Percentiles rank a stretch among this genome's conserved stretches.
phyloP scores from a whole-genome alignment of 2,797 vertebrate genomes.

The Manis crassicaudata region DNA sequence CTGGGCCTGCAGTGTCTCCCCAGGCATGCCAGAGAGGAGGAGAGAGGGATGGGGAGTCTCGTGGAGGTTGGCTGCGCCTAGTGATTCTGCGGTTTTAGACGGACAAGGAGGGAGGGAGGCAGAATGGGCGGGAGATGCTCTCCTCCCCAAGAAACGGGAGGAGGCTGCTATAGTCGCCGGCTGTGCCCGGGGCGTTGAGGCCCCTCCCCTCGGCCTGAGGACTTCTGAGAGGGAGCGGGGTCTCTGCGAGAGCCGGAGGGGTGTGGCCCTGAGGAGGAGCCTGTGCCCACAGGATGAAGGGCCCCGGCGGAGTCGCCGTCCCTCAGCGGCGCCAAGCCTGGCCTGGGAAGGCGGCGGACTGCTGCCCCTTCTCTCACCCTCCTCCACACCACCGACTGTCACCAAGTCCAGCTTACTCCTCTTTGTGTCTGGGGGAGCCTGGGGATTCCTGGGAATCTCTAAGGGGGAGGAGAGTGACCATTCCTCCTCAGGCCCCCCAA shows the following conservation, averaged over 20 bases:
- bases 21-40: not conserved
- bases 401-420: not conserved
- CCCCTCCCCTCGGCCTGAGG: not conserved
- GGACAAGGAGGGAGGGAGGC: not conserved
- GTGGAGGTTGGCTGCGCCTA: not conserved
- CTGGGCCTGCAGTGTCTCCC: not conserved
- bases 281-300: not conserved
- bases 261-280: not conserved
- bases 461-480: not conserved
- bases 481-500: not conserved
- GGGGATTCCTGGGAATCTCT: not conserved
- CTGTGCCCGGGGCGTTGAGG: slow-evolving; percentile 64
- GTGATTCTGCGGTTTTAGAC: not conserved
- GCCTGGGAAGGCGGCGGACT: not conserved
- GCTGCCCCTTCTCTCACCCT: not conserved
- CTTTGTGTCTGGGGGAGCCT: not conserved
- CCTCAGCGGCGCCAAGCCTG: not conserved
- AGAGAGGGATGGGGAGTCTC: not conserved
- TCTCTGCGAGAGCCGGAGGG: not conserved
- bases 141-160: not conserved
- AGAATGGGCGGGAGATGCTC: not conserved
- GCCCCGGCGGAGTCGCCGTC: not conserved
- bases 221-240: not conserved
- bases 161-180: slow-evolving; percentile 70
- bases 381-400: not conserved